A percentile compares a stretch with the other conserved stretches of the same genome.
Conservation (phyloP, 2,113 vertebrate species). For the Epinephelus fuscoguttatus region DNA sequence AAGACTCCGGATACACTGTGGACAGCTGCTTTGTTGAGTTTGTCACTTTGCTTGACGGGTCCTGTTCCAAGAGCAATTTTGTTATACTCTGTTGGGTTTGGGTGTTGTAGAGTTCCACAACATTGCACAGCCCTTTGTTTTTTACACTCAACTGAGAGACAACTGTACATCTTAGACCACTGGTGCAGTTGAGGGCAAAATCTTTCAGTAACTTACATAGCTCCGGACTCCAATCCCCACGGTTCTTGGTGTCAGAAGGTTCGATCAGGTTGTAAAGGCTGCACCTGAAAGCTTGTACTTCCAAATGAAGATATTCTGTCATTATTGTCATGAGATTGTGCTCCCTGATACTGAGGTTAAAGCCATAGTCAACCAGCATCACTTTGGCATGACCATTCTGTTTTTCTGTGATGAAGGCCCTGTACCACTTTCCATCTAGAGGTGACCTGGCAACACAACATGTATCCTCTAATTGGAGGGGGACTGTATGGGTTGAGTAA, state of each 20-base stretch:
- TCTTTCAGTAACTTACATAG: constrained; percentile 71
- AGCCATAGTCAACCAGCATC: constrained; percentile 90
- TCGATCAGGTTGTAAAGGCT: constrained; percentile 82
- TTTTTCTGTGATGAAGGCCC: constrained; percentile 82
- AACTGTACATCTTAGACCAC: constrained; percentile 84
- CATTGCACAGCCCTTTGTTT: constrained; percentile 79
- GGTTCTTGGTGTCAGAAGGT: constrained; percentile 58
- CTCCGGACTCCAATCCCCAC: constrained; percentile 75
- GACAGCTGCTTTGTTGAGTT: constrained; percentile 61
- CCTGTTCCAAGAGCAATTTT: constrained; percentile 76
- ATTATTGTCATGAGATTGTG: constrained; percentile 84
- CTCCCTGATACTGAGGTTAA: constrained; percentile 77
- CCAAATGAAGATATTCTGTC: constrained; percentile 84
- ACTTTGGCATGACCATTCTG: constrained; percentile 69
- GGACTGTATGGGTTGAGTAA: constrained; percentile 79
- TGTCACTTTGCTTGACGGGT: constrained; percentile 56
- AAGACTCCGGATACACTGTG: constrained; percentile 83
- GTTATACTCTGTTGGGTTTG: constrained; percentile 68
- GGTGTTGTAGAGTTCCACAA: constrained; percentile 87
- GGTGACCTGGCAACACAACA: constrained; percentile 87
- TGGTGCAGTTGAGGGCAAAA: constrained; percentile 72
- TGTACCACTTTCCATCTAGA: constrained; percentile 87
- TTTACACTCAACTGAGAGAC: constrained; percentile 76
- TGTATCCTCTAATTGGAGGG: constrained; percentile 79
- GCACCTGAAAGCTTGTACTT: constrained; percentile 90